Evolutionary conservation across 2,113 vertebrate genomes (phyloP), one percentile per base, ranked within the genome.

Genomic region (Erythrocebus patas): DNA sequence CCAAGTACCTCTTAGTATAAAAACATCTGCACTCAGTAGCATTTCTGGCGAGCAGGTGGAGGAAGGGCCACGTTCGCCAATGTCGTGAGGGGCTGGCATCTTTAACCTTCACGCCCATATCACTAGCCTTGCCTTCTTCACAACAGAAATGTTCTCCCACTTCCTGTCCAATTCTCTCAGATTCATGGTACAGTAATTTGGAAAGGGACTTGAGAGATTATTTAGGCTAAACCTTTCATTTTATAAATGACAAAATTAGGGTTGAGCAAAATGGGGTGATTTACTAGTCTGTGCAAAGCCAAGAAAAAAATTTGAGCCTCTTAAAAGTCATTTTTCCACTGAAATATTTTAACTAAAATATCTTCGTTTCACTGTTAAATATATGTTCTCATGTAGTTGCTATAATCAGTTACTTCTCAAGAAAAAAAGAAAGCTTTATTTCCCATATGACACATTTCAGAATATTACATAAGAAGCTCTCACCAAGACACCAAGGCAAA

Each of bases 361-460:
- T 70, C 80, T 92, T 96, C 35, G 66, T 93, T 96, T 96, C 40
- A 52, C 70, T 55, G 80, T 81, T 87, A 57, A 85, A 89, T 95
- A 86, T 86, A 73, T 96, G 72, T 93, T 52, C 86, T 97, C 91
- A 93, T 82, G 95, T 89, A 96, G 81, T 95, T 98, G 57, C 57
- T 95, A 94, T 79, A 95, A 97, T 96, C 89, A 81, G 22, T 93
- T 94, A 93, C 84, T 97, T 90, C 91, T 76, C 83, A 96, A 91
- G 91, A 79, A 96, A 96, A 38, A 38, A 38, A 38, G 38, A 38
- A 38, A 95, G 38, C 59, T 93, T 96, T 97, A 95, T 91, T 97
- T 98, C 66, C 68, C 57, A 94, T 86, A 93, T 92, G 92, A 95
- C 92, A 97, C 79, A 94, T 96, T 97, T 96, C 94, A 98, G 82